Conservation (phyloP, 1,140 invertebrate genomes). For the Conus ventricosus region DNA sequence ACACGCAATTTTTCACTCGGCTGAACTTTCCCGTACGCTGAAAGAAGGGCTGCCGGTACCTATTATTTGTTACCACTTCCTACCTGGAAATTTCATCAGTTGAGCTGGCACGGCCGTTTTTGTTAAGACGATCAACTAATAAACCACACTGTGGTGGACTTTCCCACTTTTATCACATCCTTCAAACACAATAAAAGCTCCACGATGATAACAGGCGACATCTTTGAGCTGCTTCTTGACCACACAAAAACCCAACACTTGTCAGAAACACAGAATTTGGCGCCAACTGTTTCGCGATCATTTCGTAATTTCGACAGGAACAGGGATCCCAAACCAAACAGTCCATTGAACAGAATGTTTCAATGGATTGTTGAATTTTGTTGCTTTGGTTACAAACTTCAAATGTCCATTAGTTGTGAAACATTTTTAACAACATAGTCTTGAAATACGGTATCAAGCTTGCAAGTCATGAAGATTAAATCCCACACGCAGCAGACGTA, state of each 20-base stretch:
- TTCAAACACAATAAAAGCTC: constrained; percentile 86
- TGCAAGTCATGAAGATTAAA: too few species aligned
- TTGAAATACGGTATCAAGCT: too few species aligned
- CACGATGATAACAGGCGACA: constrained; percentile 73
- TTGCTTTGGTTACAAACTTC: too few species aligned
- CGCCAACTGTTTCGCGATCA: background rate
- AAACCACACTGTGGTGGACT: constrained; percentile 89
- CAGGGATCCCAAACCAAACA: background rate
- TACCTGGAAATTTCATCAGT: constrained; percentile 76
- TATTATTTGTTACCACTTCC: too few species aligned
- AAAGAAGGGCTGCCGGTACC: too few species aligned
- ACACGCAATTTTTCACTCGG: too few species aligned
- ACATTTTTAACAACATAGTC: too few species aligned
- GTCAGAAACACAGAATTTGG: background rate
- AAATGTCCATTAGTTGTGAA: too few species aligned
- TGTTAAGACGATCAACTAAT: constrained; percentile 78
- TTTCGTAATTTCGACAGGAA: background rate
- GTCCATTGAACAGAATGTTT: too few species aligned
- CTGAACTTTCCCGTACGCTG: too few species aligned
- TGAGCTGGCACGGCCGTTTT: constrained; percentile 62
- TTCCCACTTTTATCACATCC: constrained; percentile 94
- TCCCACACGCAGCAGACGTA: too few species aligned
- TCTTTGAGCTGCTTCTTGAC: background rate
- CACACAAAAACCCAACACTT: background rate
- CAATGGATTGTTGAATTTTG: too few species aligned